These are phyloP conservation scores for Drosophila triauraria DNA, from an alignment of 1,140 invertebrate species.

Conservation along the genomic window DNA sequence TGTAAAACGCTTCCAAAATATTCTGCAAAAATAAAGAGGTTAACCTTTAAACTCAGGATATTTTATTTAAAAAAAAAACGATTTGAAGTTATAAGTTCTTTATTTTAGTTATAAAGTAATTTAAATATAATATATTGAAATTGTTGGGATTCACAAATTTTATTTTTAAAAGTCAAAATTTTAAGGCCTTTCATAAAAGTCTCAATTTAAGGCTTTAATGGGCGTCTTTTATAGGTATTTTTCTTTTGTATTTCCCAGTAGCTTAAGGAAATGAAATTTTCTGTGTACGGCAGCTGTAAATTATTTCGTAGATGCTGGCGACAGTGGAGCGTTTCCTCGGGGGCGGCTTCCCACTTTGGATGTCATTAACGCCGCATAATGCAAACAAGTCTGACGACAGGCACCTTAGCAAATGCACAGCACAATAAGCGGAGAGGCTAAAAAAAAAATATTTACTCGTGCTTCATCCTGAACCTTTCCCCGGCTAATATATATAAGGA, in stretches of 20 bases:
- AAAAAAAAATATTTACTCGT: conserved; percentile 67
- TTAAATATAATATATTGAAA: not conserved
- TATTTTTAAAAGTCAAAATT: not conserved
- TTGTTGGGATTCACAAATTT: not conserved
- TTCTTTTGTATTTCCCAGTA: not conserved
- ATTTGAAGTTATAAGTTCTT: not conserved
- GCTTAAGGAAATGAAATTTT: conserved; percentile 27
- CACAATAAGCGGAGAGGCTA: conserved; percentile 50
- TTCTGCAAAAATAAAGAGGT: not conserved
- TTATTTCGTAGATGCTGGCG: conserved; percentile 44
- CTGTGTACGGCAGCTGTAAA: conserved; percentile 36
- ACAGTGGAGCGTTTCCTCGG: conserved; percentile 22
- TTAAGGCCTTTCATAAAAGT: not conserved
- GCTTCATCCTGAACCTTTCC: conserved; percentile 19
- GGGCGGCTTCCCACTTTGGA: conserved; percentile 39
- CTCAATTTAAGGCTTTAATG: not conserved
- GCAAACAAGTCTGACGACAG: conserved; percentile 54
- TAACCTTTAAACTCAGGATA: too few species aligned
- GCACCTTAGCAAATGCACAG: conserved; percentile 50
- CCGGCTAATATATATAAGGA: conserved; percentile 31
- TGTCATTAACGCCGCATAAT: conserved; percentile 72
- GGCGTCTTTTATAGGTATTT: not conserved
- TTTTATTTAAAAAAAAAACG: not conserved
- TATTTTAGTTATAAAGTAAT: not conserved
- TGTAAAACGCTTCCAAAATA: not conserved